Evolutionary conservation across 2,113 vertebrate genomes (phyloP).

Genomic region (Malurus cyaneus): DNA sequence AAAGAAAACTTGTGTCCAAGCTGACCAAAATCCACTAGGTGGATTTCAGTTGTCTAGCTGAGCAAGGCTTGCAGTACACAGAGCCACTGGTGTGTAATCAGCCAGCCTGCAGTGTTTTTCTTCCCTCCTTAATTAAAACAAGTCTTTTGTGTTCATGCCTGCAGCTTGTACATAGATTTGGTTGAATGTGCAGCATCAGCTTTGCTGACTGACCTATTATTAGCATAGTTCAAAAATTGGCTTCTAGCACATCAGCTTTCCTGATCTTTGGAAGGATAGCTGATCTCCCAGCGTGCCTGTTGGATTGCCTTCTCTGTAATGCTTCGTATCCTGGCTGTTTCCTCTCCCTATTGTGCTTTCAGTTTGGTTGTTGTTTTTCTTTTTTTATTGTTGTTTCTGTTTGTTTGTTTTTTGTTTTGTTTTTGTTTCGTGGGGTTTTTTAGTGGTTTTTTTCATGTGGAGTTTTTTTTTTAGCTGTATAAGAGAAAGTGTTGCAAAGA

Average conservation of each 20-base stretch:
- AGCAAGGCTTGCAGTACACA: not conserved
- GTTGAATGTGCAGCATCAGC: not conserved
- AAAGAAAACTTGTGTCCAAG: not conserved
- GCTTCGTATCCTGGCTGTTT: not conserved
- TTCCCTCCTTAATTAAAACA: not conserved
- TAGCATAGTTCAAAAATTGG: not conserved
- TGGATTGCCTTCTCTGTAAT: not conserved
- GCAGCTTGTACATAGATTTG: not conserved
- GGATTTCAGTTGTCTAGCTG: not conserved
- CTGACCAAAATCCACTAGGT: rapidly evolving
- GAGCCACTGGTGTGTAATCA: not conserved
- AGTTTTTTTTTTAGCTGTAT: not conserved
- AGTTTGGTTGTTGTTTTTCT: not conserved
- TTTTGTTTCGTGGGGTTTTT: too few relatives aligned
- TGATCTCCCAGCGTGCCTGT: not conserved
- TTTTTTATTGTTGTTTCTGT: too few relatives aligned
- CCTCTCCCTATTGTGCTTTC: not conserved
- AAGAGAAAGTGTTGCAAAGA: not conserved
- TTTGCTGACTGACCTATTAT: constrained; percentile 12
- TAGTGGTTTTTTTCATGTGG: not conserved
- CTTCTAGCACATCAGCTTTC: not conserved
- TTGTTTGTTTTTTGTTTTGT: too few relatives aligned
- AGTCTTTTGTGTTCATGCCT: not conserved
- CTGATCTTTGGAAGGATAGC: not conserved
- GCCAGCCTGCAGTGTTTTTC: not conserved